These are phyloP conservation scores for Drosophila lacertosa DNA, from an alignment of 1,140 invertebrate genomes.

Conservation along the genomic window DNA sequence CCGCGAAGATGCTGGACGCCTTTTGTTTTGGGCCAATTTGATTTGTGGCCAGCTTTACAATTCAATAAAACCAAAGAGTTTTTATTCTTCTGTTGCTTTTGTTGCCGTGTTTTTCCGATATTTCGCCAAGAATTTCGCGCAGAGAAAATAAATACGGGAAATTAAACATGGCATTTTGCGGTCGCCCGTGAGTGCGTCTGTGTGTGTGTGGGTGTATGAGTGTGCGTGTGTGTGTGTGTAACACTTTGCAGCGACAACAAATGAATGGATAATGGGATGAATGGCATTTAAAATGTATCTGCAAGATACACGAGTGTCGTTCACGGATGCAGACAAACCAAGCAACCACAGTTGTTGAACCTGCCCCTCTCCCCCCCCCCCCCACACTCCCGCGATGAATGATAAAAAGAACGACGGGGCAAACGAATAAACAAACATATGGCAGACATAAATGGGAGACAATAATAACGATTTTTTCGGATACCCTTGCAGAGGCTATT, in stretches of 20 bases:
- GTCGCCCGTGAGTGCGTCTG: neutral
- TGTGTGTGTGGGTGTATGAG: conserved; percentile 2
- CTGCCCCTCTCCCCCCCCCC: too few relatives aligned
- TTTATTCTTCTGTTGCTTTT: neutral
- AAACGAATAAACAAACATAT: conserved; percentile 62
- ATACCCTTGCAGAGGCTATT: neutral
- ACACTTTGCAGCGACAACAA: conserved; percentile 56
- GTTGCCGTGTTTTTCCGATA: conserved; percentile 6
- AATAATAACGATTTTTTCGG: conserved; percentile 51
- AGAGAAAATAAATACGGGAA: conserved; percentile 33
- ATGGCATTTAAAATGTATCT: conserved; percentile 44
- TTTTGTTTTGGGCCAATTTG: conserved; percentile 39
- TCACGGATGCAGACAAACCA: conserved; percentile 15
- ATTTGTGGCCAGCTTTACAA: conserved; percentile 52
- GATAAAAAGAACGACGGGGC: conserved; percentile 42
- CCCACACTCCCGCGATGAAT: conserved; percentile 25
- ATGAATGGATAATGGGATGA: conserved; percentile 42
- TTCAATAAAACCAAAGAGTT: conserved; percentile 39
- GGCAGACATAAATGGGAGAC: conserved; percentile 66
- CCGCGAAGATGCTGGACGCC: conserved; percentile 26
- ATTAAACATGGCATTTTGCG: conserved; percentile 13
- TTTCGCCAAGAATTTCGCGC: conserved; percentile 18
- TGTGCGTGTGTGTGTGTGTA: conserved; percentile 5
- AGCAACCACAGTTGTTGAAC: conserved; percentile 54
- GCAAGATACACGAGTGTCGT: conserved; percentile 32